Evolutionary conservation across 64 coral and sea anemone species (phyloP), one percentile per base, ranked within the genome.

Genomic region (Stichodactyla mertensii): DNA sequence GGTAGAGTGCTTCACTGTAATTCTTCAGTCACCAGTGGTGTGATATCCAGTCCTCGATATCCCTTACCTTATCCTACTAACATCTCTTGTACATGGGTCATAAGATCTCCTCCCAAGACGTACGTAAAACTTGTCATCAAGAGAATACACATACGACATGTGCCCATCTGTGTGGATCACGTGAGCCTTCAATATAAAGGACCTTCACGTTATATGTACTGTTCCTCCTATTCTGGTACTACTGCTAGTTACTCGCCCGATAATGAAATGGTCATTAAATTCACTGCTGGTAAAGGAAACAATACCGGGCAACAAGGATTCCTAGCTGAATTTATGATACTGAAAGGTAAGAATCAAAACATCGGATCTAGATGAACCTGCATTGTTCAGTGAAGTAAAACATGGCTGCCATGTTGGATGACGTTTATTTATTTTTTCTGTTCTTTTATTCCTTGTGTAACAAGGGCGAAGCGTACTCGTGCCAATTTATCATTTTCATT

Each of bases 61-160:
- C 78, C 78, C 9, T 55, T 53, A 81, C 36, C 78, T 9, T 81
- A 81, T 6, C 78, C 78, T 19, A 81, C 36, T 16, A 81, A 81
- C 16, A 81, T 81, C 16, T 81, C 52, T 0, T 81, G 51, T 55
- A 81, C 20, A 19, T 81, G 78, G 78, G n/a, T 9, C 15, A 81
- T 81, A 81, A 52, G 12, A 52, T 81, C 78, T 6, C 78, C 78
- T 16, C 78, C 53, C 7, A 81, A 81, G 54, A 81, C 78, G 16
- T 81, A 81, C 78, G 54, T 81, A 13, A 19, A 52, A 19, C 16
- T 81, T 0, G 6, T 81, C 5, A 19, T 81, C 55, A 81, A 28
- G 15, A 20, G 24, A 52, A 52, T 81, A 2, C 22, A 13, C 52
- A 18, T 53, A 81, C 78, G 78, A 55, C 15, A 20, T 10, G 0